Percentiles rank a stretch among this genome's conserved stretches.
These are phyloP conservation scores for Phataginus tricuspis DNA, from an alignment of 2,797 vertebrate species.

Conservation along the genomic window DNA sequence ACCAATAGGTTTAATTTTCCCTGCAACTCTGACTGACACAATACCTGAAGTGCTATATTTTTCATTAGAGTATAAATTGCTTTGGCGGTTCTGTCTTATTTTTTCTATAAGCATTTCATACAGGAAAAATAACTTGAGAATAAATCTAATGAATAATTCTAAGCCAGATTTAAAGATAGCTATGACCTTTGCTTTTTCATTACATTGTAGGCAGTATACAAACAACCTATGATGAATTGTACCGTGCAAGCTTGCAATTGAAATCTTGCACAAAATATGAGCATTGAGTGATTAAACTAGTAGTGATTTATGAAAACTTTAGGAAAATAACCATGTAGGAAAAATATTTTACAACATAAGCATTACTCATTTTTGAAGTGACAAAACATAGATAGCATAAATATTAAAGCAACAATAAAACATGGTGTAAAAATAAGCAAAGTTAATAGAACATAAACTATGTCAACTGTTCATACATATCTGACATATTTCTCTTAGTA, in stretches of 20 bases:
- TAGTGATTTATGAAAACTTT: constrained; percentile 37
- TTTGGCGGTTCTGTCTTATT: background rate
- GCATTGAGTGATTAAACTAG: constrained; percentile 7
- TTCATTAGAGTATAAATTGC: constrained; percentile 1
- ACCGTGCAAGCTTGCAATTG: background rate
- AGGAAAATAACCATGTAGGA: constrained; percentile 24
- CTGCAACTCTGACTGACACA: background rate
- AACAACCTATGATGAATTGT: background rate
- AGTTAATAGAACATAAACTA: constrained; percentile 34
- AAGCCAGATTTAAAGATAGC: background rate
- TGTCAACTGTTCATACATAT: background rate
- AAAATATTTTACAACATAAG: constrained; percentile 16
- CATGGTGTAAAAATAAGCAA: background rate
- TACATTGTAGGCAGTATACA: background rate
- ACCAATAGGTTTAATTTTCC: constrained; percentile 26
- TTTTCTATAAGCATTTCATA: background rate
- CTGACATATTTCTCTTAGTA: background rate
- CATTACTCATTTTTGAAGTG: constrained; percentile 57
- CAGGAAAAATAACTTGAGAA: background rate
- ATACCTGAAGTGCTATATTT: background rate
- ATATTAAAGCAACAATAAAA: constrained; percentile 38
- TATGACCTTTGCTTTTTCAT: constrained; percentile 35
- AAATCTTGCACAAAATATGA: constrained; percentile 9
- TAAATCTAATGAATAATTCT: constrained; percentile 33
- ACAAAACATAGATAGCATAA: constrained; percentile 28